Conservation (phyloP, 2,113 vertebrate species). For the Tor tambroides region DNA sequence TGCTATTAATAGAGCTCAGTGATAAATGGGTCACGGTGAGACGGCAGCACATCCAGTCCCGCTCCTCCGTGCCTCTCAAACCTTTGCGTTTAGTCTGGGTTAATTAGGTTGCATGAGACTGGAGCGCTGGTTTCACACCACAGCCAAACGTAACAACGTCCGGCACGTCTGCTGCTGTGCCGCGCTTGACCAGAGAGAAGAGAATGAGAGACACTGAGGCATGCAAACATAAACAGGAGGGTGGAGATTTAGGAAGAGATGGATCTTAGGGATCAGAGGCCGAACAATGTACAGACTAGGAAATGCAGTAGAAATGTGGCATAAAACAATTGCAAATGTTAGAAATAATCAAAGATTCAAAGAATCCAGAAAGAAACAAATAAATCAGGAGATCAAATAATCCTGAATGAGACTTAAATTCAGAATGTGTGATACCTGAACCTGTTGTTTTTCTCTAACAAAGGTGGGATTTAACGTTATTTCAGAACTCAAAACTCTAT, state of each 20-base stretch:
- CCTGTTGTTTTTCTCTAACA: not conserved
- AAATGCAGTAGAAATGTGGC: not conserved
- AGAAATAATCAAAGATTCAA: not conserved
- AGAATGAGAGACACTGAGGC: not conserved
- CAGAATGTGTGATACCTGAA: not conserved
- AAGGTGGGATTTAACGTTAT: not conserved
- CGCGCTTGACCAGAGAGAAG: not conserved
- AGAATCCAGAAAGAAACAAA: not conserved
- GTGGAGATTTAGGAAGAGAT: not conserved
- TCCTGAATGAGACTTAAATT: not conserved
- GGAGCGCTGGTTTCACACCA: not conserved
- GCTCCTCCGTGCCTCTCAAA: not conserved
- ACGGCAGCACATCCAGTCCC: not conserved
- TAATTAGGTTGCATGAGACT: conserved; percentile 38
- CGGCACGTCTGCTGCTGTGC: not conserved
- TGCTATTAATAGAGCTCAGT: conserved; percentile 45
- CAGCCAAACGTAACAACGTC: not conserved
- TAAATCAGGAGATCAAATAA: not conserved
- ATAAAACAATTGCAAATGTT: not conserved
- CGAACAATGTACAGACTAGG: no score
- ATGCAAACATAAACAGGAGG: not conserved
- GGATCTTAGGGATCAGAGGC: not conserved
- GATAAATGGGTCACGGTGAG: conserved; percentile 45
- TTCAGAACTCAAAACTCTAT: not conserved
- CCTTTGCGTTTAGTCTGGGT: conserved; percentile 18